Base-by-base conservation (phyloP, 1,140 invertebrate genomes). In the Magallana angulata region DNA sequence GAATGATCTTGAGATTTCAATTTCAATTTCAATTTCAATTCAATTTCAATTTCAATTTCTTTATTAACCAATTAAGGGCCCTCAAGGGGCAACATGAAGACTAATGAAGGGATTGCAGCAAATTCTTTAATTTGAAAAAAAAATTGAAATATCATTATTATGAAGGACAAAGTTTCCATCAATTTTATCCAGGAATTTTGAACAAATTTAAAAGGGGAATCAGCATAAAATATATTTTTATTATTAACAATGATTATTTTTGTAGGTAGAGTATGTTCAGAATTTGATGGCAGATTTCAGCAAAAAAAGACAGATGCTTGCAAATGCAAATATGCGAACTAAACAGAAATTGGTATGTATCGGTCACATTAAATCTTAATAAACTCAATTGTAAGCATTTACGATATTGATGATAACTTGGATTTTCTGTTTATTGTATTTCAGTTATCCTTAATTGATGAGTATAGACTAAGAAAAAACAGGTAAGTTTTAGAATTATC, bases 381-480 rank as follows among this genome's bases (percentile, higher is more conserved):
- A 5, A 48, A 48, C 36, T 48, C 36, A 48, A 48, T 5, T 48
- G 36, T 48, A 4, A 4, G 60, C 14, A 64, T n/a, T 64, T 18
- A 64, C 16, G 16, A 64, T 18, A 64, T 16, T 7, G 11, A 18
- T 81, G 48, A 18, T 9, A 62, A 36, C 24, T 84, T 60, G 59
- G 36, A 60, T 6, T 84, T n/a, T 11, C 36, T 59, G 16, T n/a
- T 58, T 59, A 57, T 57, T 86, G 80, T 30, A 4, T 89, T 85
- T 16, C 57, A 89, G 88, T 60, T 89, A 16, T 84, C 88, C 5
- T 30, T 89, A 82, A 89, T 89, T 56, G 88, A 89, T n/a, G 88
- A 89, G 24, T 89, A 88, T 64, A 85, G 82, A 86, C 48, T 86
- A 57, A 83, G 83, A 57, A 89, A 89, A 86, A 57, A 56, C 48